A percentile compares a stretch with the other conserved stretches of the same genome.
Evolutionary conservation across 2,113 vertebrate species (phyloP).

Genomic region (Asarcornis scutulata): DNA sequence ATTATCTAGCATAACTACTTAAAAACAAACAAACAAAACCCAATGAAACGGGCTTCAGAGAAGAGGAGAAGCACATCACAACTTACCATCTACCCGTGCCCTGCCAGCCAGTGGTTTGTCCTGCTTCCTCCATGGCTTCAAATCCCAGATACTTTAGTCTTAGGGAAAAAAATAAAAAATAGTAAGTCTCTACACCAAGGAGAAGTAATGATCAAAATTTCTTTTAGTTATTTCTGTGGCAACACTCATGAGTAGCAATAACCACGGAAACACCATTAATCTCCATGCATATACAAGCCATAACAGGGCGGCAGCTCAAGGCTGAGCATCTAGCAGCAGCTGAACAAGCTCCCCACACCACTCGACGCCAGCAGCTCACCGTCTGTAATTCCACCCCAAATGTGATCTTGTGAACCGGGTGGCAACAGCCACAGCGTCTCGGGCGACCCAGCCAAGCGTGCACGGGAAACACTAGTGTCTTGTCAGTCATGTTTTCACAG

Average conservation of each 20-base stretch:
- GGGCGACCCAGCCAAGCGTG: neutral
- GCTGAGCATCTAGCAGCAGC: neutral
- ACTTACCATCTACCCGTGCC: neutral
- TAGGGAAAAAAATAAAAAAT: too few species aligned
- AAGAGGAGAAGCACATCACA: too few species aligned
- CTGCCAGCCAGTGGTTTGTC: neutral
- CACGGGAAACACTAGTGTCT: too few species aligned
- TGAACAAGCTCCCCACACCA: rapidly evolving
- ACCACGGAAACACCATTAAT: rapidly evolving
- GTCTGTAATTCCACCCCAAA: rapidly evolving
- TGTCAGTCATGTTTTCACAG: neutral
- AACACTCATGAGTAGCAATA: too few species aligned
- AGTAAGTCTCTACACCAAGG: neutral
- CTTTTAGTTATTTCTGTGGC: too few species aligned
- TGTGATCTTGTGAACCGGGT: rapidly evolving
- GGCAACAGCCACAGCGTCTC: neutral
- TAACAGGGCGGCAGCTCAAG: rapidly evolving
- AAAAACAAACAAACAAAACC: neutral
- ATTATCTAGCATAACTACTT: neutral
- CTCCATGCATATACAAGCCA: rapidly evolving
- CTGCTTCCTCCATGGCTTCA: neutral
- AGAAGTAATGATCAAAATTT: rapidly evolving
- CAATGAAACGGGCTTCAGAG: rapidly evolving
- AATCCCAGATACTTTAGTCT: neutral
- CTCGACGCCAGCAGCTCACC: neutral